Conservation (phyloP, 2,113 vertebrate species). For the Micronycteris hirsuta region DNA sequence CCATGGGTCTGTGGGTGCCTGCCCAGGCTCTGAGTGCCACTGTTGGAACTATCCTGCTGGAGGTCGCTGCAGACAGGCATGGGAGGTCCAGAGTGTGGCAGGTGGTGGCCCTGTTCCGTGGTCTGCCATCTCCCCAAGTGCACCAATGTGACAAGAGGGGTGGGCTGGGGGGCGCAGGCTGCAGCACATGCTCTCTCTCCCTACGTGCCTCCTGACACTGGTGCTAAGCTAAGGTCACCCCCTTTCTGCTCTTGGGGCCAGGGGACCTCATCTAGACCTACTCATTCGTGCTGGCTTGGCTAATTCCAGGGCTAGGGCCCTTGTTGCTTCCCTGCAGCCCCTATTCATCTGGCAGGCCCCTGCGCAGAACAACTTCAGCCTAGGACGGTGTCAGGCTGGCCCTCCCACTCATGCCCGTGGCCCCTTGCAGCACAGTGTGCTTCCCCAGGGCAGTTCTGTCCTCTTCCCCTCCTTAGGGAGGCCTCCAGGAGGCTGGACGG, state of each 20-base stretch:
- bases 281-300: background rate
- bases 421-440: accelerated
- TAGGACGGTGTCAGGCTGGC: background rate
- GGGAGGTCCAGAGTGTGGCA: accelerated
- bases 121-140: background rate
- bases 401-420: background rate
- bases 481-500: background rate
- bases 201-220: accelerated
- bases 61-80: accelerated
- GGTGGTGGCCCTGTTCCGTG: accelerated
- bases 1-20: background rate
- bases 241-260: background rate
- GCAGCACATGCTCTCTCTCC: accelerated
- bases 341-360: background rate
- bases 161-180: background rate
- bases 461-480: accelerated
- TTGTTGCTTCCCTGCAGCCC: background rate
- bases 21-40: no score
- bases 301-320: background rate
- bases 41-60: no score
- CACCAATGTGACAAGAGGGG: accelerated
- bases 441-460: background rate
- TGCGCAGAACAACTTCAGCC: background rate
- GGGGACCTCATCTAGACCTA: background rate
- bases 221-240: no score